A percentile compares a stretch with the other conserved stretches of the same genome.
These are phyloP conservation scores for Arvicola amphibius DNA, from an alignment of 2,797 vertebrate species.

Conservation along the genomic window DNA sequence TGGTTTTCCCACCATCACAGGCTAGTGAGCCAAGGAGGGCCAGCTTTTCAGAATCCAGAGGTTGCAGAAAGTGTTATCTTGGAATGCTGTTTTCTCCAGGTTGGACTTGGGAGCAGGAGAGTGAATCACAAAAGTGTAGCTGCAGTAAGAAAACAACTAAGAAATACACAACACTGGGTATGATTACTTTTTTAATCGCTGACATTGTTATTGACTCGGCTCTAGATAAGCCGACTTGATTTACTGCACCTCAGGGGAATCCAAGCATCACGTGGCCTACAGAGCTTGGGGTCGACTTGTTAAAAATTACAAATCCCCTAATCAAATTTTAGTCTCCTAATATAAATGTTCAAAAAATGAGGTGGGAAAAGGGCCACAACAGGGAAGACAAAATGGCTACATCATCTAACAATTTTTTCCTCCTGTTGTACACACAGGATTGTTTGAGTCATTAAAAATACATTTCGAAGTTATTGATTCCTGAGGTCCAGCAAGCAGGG, in stretches of 20 bases:
- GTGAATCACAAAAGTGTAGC: neutral
- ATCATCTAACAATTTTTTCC: constrained; percentile 53
- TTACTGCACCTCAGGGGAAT: too few species aligned
- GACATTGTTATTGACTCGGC: neutral
- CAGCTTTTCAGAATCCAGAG: neutral
- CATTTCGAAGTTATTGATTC: constrained; percentile 13
- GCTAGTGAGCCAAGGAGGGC: too few species aligned
- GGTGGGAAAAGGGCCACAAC: neutral
- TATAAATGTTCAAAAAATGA: neutral
- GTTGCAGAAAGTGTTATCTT: too few species aligned
- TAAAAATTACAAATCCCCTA: neutral
- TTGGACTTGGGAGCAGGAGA: neutral
- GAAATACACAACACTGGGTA: neutral
- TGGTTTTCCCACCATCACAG: neutral
- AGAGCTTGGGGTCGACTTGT: neutral
- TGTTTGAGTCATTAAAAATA: constrained; percentile 1
- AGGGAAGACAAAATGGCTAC: constrained; percentile 39
- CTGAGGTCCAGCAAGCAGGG: neutral
- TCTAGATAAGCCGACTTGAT: neutral
- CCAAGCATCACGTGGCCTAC: neutral
- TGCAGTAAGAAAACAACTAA: neutral
- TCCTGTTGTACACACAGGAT: neutral
- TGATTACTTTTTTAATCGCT: neutral
- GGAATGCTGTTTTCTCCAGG: neutral
- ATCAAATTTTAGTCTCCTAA: neutral